Conservation (phyloP, 23 tunicate genomes). For the Halocynthia roretzi region DNA sequence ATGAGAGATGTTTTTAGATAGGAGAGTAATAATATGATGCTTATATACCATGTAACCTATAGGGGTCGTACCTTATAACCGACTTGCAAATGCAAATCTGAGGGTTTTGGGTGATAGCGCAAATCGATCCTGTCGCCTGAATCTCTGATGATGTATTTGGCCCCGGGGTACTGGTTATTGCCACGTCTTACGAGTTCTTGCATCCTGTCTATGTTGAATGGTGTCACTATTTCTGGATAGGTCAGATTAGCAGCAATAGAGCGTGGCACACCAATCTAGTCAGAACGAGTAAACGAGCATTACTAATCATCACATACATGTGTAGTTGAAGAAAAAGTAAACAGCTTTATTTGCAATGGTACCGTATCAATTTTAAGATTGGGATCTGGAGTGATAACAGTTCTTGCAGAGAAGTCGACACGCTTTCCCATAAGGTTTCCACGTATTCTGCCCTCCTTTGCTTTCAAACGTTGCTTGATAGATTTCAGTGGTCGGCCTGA, state of each 20-base stretch:
- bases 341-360: background rate
- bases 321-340: background rate
- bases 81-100: constrained; percentile 95
- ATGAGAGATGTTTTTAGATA: too few species aligned
- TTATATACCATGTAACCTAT: too few species aligned
- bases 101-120: constrained; percentile 94
- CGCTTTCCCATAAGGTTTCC: constrained; percentile 99
- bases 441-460: constrained; percentile 98
- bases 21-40: too few species aligned
- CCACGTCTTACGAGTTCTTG: constrained; percentile 93
- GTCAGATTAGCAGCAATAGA: constrained; percentile 95
- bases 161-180: constrained; percentile 95
- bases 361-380: constrained; percentile 95
- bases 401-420: constrained; percentile 97
- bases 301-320: constrained; percentile 1
- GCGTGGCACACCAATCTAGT: constrained; percentile 98
- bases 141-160: constrained; percentile 98
- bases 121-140: constrained; percentile 95
- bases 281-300: background rate
- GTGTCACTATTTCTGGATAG: constrained; percentile 99
- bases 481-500: constrained; percentile 97
- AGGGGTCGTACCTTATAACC: constrained; percentile 74
- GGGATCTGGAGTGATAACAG: constrained; percentile 99
- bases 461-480: constrained; percentile 92
- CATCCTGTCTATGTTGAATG: constrained; percentile 96